Evolutionary conservation across 2,797 vertebrate genomes (phyloP), one percentile per base, ranked within the genome.

Genomic region (Acestrorhynchus altus): DNA sequence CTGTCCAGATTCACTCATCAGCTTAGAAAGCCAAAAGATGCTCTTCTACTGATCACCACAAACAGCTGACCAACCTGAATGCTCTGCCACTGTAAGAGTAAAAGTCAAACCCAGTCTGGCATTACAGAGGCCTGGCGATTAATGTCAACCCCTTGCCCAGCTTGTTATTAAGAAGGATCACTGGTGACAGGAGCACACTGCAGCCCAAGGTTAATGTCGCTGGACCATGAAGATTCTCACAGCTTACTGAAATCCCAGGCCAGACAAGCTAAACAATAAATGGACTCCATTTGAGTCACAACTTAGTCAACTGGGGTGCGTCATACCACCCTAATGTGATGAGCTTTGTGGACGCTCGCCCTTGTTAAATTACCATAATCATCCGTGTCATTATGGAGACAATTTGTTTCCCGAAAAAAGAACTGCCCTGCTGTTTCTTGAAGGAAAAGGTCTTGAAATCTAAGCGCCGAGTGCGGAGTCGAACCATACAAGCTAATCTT

Each of bases 331-430:
- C 79, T 74, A 2, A 54, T 59, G 76, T 84, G 82, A 76, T 60
- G 46, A 56, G 51, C 11, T 16, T 8, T 39, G 69, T 61, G 49
- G 71, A 72, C 72, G 57, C 78, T 73, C 83, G 44, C 46, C 13
- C 79, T 59, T 61, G 63, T 66, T 78, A 83, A 85, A 85, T 86
- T 72, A 63, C 68, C 57, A 85, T 60, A 86, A 89, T 87, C 82
- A 83, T 31, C 39, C 1, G 20, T 65, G 61, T 59, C 56, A 86
- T 74, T 56, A 77, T 54, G 47, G 12, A 72, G 20, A 74, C 4
- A n/a, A 46, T 40, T 39, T 54, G 49, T 59, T 74, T 61, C 44
- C 40, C 49, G 8, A 61, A 70, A 71, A 64, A 51, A 5, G 40
- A 51, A 61, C 11, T 28, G 57, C 22, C 39, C 9, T 51, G 44